Conservation (phyloP, 1,140 invertebrate species). For the Stenopsyche tienmushanensis region DNA sequence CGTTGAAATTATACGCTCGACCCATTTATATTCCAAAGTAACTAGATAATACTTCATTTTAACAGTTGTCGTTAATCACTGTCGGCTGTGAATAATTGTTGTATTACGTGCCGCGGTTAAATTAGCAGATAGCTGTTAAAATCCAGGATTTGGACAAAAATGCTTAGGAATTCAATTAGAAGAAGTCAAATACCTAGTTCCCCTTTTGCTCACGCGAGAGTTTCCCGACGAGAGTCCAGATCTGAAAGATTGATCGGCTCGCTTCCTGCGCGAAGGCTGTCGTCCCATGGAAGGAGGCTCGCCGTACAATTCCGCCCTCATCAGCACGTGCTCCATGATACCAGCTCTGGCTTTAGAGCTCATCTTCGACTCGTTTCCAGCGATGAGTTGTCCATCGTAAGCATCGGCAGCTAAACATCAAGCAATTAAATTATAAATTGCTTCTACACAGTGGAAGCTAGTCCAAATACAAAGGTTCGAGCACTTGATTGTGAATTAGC, state of each 20-base stretch:
- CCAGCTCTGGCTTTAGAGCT: constrained; percentile 38
- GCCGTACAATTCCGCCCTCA: constrained; percentile 54
- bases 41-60: too few species aligned
- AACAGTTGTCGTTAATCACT: too few species aligned
- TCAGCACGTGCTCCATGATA: constrained; percentile 51
- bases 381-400: constrained; percentile 38
- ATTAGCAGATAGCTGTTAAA: background rate
- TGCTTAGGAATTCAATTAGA: too few species aligned
- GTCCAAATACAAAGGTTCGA: too few species aligned
- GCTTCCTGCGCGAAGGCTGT: constrained; percentile 42
- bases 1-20: too few species aligned
- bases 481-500: too few species aligned
- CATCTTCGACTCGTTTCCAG: constrained; percentile 18
- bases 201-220: constrained; percentile 14
- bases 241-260: constrained; percentile 21
- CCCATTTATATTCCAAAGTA: too few species aligned
- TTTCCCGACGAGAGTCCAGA: background rate
- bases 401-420: constrained; percentile 1
- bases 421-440: background rate
- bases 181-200: constrained; percentile 17
- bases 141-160: background rate
- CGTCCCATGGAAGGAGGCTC: constrained; percentile 54
- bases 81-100: too few species aligned
- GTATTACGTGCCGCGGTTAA: too few species aligned
- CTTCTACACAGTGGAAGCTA: too few species aligned